Conservation (phyloP, 2,797 vertebrate genomes). For the Synanceia verrucosa region DNA sequence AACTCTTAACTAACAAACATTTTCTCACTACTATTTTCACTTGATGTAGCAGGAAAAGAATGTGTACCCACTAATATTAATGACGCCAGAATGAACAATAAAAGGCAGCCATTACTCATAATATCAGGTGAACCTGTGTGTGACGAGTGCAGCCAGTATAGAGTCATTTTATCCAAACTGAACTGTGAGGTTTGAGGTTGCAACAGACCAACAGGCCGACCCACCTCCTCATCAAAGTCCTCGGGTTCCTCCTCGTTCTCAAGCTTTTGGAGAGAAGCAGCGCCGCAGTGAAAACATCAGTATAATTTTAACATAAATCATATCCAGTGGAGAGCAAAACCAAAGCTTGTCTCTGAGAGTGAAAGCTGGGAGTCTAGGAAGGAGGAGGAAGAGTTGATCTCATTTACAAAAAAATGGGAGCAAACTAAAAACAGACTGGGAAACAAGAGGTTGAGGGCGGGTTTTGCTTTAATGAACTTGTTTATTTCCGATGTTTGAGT, state of each 20-base stretch:
- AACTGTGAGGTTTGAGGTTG: background rate
- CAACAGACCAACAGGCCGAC: slow-evolving; percentile 34
- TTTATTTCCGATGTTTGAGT: slow-evolving; percentile 9
- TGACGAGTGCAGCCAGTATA: background rate
- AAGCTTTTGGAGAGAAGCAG: slow-evolving; percentile 68
- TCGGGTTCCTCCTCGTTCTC: slow-evolving; percentile 82
- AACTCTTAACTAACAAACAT: background rate
- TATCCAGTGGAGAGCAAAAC: background rate
- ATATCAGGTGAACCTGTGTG: background rate
- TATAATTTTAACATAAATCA: background rate
- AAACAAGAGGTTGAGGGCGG: background rate
- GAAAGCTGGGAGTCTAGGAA: background rate
- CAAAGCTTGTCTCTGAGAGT: background rate
- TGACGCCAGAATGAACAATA: background rate
- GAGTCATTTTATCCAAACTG: background rate
- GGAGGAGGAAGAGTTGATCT: background rate
- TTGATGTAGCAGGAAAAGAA: background rate
- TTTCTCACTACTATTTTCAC: background rate
- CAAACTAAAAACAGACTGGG: slow-evolving; percentile 21
- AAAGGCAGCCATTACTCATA: background rate
- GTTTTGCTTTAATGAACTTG: background rate
- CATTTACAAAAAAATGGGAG: slow-evolving; percentile 8
- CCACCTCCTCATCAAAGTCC: slow-evolving; percentile 81
- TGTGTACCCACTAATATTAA: background rate
- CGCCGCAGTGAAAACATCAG: background rate